Base-by-base conservation (phyloP, 2,888 invertebrate genomes). In the Orchesellides sinensis region DNA sequence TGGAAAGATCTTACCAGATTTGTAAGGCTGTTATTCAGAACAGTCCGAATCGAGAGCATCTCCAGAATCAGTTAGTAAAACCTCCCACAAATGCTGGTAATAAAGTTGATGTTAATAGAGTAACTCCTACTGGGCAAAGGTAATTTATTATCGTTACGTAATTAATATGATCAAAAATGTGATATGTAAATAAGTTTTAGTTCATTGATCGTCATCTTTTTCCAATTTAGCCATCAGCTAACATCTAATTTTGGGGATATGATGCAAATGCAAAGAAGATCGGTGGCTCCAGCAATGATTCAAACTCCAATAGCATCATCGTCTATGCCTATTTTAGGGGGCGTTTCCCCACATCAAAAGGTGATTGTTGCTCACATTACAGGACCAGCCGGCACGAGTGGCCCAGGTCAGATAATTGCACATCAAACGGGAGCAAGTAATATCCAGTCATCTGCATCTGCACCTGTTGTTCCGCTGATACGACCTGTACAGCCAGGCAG, bases 1-100 rank as follows among this genome's bases (percentile, higher is more conserved):
- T 98, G 73, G 97, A 98, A 90, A 93, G 98, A 77, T 98, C 98
- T 90, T 96, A 97, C 90, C 97, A 98, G 91, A 98, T 98, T 88
- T 91, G 91, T 88, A 91, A 93, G 90, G 92, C 92, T 63, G 92
- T 93, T n/a, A 96, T 98, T 86, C 96, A 97, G 91, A 97, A 96
- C 90, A 97, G 96, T 89, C 96, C 96, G 0, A 97, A 97, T 91
- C 92, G 96, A 19, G 96, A 96, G 89, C 96, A 96, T 88, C 90
- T 96, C 63, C 93, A 95, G 78, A 95, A 95, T 5, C 96, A 96
- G 89, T 90, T 96, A 88, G 94, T 96, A 86, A 96, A 96, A 54
- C 96, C 96, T 14, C 87, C 86, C 0, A 96, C 96, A 1, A 91
- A 95, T 83, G 91, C 95, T 68, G 92, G 93, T 23, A 63, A 23